Evolutionary conservation across 2,113 vertebrate species (phyloP), one percentile per base, ranked within the genome.

Genomic region (Hiodon tergisus): DNA sequence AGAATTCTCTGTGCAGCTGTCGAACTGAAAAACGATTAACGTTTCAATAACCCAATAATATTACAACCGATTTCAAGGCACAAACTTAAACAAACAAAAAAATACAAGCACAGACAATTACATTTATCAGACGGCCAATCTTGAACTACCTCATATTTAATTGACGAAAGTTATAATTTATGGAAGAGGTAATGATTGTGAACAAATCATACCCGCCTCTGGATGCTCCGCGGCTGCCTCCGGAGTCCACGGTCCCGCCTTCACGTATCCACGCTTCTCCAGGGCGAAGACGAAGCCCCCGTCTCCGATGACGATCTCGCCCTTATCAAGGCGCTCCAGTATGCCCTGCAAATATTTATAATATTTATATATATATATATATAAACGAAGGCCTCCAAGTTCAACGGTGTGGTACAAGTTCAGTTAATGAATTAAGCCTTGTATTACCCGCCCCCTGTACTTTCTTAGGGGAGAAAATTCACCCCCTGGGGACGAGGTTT

Each of bases 201-300:
- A 11, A n/a, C 3, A 2, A 3, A 0, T 85, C 89, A 83, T 73
- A 98, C 97, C 96, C 72, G 97, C 94, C 83, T 98, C 97, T 0
- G 97, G 95, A 78, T 98, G 83, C 83, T 98, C 96, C 7, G 93
- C 92, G 0, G 95, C 87, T 17, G 97, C 96, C 83, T 99, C 97
- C 3, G 97, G 97, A 13, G 97, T 99, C 97, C 97, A 99, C 10
- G 97, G 97, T 0, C 97, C 97, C 2, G 97, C 97, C 80, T 97
- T 98, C 4, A 98, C 96, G 0, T 97, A 99, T 9, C 97, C 97
- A 47, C 97, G 90, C 85, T 98, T 99, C 88, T 99, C 97, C 72
- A 99, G 92, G 1, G 96, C 94, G 80, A 99, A 90, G 76, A 99
- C 97, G 82, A 97, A 98, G 4, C 97, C 97, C 59, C 97, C 97